Percentiles rank a stretch among this genome's conserved stretches.
Evolutionary conservation across 2,888 invertebrate genomes (phyloP).

Genomic region (Drosophila crucigera): DNA sequence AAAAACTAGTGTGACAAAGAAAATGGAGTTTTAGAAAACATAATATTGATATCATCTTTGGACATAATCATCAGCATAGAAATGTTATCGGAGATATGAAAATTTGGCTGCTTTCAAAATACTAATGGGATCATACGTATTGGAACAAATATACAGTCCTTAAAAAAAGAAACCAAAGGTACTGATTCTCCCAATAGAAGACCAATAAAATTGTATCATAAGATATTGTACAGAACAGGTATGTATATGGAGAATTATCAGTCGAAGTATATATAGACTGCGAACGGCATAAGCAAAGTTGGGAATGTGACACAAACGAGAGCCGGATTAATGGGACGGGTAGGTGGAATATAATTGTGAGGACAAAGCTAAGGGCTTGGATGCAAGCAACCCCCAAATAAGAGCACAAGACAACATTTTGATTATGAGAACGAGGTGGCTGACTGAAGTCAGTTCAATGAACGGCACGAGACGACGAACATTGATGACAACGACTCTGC

Average conservation of each 20-base stretch:
- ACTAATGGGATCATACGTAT: not conserved
- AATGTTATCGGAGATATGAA: not conserved
- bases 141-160: not conserved
- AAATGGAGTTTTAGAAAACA: not conserved
- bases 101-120: not conserved
- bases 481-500: slow-evolving; percentile 49
- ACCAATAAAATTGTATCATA: not conserved
- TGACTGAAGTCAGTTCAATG: slow-evolving; percentile 62
- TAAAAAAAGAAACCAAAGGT: not conserved
- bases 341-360: not conserved
- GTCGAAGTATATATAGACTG: slow-evolving; percentile 10
- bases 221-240: not conserved
- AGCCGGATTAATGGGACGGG: not conserved
- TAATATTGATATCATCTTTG: not conserved
- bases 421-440: slow-evolving; percentile 10
- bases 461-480: slow-evolving; percentile 42
- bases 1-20: not conserved
- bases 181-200: not conserved
- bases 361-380: slow-evolving; percentile 3
- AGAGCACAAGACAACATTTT: slow-evolving; percentile 13
- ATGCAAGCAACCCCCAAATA: slow-evolving; percentile 38
- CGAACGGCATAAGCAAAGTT: slow-evolving; percentile 20
- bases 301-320: slow-evolving; percentile 30
- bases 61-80: not conserved
- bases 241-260: not conserved